Evolutionary conservation across 2,888 invertebrate species (phyloP).

Genomic region (Emmelina monodactyla): DNA sequence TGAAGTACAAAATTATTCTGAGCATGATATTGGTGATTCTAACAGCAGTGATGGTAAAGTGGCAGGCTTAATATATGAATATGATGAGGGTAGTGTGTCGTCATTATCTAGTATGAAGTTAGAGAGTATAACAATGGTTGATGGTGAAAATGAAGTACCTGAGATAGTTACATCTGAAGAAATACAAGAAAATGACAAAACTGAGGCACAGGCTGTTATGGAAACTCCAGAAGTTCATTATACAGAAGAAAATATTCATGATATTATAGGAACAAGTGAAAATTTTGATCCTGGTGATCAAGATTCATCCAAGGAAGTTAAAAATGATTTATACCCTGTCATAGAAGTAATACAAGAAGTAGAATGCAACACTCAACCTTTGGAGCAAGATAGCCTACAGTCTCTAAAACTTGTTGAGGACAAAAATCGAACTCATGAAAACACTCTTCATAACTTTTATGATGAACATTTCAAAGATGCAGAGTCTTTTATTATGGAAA

Average conservation of each 20-base stretch:
- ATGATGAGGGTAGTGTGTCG: conserved; percentile 50
- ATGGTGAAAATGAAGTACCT: conserved; percentile 18
- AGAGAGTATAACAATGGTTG: conserved; percentile 28
- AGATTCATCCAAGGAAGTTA: conserved; percentile 13
- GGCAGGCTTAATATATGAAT: conserved; percentile 43
- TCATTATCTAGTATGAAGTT: conserved; percentile 44
- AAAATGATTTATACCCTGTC: conserved; percentile 25
- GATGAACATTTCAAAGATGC: conserved; percentile 79
- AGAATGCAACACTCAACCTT: conserved; percentile 22
- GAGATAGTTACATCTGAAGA: conserved; percentile 10
- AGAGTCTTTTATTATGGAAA: conserved; percentile 79
- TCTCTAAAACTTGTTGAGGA: conserved; percentile 21
- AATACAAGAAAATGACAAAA: neutral
- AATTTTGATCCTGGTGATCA: conserved; percentile 1
- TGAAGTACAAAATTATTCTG: conserved; percentile 31
- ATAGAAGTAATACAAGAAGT: conserved; percentile 29
- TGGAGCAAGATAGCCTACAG: conserved; percentile 20
- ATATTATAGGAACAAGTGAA: neutral
- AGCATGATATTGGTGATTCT: conserved; percentile 39
- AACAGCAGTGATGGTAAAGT: conserved; percentile 52
- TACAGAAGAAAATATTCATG: no score
- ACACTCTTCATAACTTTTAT: conserved; percentile 46
- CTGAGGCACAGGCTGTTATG: conserved; percentile 9
- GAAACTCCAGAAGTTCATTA: conserved; percentile 33
- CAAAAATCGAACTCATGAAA: conserved; percentile 31